Evolutionary conservation across 2,888 invertebrate genomes (phyloP).

Genomic region (Caenorhabditis wallacei): DNA sequence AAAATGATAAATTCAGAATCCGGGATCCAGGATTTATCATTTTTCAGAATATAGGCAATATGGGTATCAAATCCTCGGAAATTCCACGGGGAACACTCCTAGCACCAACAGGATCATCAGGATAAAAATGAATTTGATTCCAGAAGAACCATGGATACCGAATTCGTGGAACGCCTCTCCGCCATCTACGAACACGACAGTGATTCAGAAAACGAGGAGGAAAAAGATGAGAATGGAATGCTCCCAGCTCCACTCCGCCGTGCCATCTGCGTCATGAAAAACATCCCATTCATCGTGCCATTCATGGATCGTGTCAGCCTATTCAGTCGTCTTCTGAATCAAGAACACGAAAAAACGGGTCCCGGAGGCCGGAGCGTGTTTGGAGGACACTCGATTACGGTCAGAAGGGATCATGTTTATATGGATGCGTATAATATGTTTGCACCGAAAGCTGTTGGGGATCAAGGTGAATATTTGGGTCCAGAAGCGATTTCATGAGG

Average conservation of each 20-base stretch:
- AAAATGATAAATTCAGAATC: too few relatives aligned
- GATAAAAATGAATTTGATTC: too few relatives aligned
- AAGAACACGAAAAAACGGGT: slow-evolving; percentile 32
- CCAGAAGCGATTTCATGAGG: background rate
- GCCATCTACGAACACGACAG: slow-evolving; percentile 44
- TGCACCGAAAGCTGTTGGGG: slow-evolving; percentile 84
- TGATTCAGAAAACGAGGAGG: slow-evolving; percentile 45
- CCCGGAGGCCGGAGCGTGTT: background rate
- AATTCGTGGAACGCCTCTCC: slow-evolving; percentile 46
- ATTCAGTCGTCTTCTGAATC: slow-evolving; percentile 28
- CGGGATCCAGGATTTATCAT: too few relatives aligned
- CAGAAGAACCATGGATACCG: slow-evolving; percentile 23
- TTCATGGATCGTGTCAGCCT: slow-evolving; percentile 89
- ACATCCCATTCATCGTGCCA: slow-evolving; percentile 95
- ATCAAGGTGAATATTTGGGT: slow-evolving; percentile 9
- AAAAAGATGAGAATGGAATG: background rate
- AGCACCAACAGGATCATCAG: too few relatives aligned
- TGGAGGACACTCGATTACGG: slow-evolving; percentile 65
- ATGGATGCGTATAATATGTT: slow-evolving; percentile 98
- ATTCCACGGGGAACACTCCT: too few relatives aligned
- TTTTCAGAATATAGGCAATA: too few relatives aligned
- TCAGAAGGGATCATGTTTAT: slow-evolving; percentile 92
- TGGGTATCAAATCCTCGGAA: too few relatives aligned
- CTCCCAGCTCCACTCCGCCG: slow-evolving; percentile 31
- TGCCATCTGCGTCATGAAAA: slow-evolving; percentile 89